Conservation (phyloP, 37 sponge, comb jelly and placozoan genomes). For the Lycopodina hypogea region DNA sequence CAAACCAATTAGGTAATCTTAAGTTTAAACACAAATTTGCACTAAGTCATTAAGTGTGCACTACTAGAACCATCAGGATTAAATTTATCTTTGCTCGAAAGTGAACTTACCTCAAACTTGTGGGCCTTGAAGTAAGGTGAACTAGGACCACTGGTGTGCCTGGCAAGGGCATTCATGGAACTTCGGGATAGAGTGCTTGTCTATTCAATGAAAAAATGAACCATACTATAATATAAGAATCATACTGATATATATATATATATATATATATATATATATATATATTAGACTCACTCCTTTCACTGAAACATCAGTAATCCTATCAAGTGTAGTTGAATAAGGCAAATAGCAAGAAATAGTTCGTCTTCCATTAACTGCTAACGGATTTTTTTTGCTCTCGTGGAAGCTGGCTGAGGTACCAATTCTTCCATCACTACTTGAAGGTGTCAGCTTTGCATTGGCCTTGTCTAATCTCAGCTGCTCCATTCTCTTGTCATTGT, state of each 20-base stretch:
- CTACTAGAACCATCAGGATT: no score
- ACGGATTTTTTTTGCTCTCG: not conserved
- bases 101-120: slow-evolving; percentile 13
- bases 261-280: no score
- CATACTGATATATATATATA: not conserved
- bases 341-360: not conserved
- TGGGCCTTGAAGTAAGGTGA: slow-evolving; percentile 47
- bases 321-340: not conserved
- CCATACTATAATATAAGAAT: not conserved
- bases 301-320: not conserved
- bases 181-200: slow-evolving; percentile 1
- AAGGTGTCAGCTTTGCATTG: not conserved
- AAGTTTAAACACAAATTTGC: no score
- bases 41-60: no score
- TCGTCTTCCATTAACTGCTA: not conserved
- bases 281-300: not conserved
- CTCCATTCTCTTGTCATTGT: slow-evolving; percentile 3
- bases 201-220: not conserved
- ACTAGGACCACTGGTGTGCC: slow-evolving; percentile 21
- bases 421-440: slow-evolving; percentile 12
- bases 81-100: no score
- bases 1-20: no score
- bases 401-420: not conserved
- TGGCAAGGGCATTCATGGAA: slow-evolving; percentile 16
- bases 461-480: not conserved